Evolutionary conservation across 2,113 vertebrate genomes (phyloP).

Genomic region (Macroglossus sobrinus): DNA sequence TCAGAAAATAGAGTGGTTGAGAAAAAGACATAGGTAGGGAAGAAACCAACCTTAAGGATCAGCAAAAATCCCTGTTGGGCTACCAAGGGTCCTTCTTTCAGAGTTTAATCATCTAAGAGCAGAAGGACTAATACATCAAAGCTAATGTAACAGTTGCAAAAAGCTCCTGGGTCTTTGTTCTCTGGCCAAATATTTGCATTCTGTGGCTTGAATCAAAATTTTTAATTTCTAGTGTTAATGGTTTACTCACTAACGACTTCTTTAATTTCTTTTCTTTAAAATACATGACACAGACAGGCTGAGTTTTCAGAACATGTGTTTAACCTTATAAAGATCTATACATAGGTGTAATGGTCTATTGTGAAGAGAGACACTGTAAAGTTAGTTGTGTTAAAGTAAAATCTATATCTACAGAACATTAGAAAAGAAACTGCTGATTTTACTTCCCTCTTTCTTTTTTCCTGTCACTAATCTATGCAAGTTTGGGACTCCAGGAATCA

Average conservation of each 20-base stretch:
- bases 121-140: constrained; percentile 50
- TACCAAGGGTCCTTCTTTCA: constrained; percentile 37
- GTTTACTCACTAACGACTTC: constrained; percentile 50
- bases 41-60: background rate
- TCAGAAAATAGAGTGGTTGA: constrained; percentile 33
- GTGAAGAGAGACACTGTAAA: constrained; percentile 15
- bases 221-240: constrained; percentile 68
- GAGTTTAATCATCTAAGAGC: constrained; percentile 32
- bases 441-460: background rate
- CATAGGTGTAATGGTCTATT: constrained; percentile 6
- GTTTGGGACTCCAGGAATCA: constrained; percentile 47
- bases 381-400: constrained; percentile 61
- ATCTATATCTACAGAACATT: constrained; percentile 66
- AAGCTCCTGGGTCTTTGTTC: constrained; percentile 50
- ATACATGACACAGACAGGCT: background rate
- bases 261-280: constrained; percentile 66
- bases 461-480: constrained; percentile 4
- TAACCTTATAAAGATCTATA: constrained; percentile 60
- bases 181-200: constrained; percentile 64
- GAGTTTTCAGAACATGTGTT: constrained; percentile 50
- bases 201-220: constrained; percentile 60
- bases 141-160: constrained; percentile 19
- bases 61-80: constrained; percentile 36
- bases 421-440: constrained; percentile 48
- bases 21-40: background rate